Evolutionary conservation across 2,113 vertebrate genomes (phyloP).

Genomic region (Haemorhous mexicanus): DNA sequence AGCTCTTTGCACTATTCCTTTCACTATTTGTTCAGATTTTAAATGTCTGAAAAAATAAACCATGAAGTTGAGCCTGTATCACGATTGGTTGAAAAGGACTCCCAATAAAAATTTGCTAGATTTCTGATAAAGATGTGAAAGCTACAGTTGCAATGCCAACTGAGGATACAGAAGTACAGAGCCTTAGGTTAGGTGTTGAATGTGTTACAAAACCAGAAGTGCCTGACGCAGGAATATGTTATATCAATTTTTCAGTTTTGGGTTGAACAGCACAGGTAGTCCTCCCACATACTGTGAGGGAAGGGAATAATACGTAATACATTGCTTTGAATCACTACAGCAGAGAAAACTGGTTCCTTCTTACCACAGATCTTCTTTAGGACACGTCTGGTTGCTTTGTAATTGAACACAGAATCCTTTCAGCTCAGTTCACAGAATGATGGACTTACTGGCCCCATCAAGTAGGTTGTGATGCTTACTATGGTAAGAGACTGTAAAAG

Average conservation of each 20-base stretch:
- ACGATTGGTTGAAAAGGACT: neutral
- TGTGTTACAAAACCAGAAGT: neutral
- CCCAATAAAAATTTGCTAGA: neutral
- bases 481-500: neutral
- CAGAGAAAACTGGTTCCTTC: neutral
- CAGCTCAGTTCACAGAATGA: neutral
- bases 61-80: neutral
- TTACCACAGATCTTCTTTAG: neutral
- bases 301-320: neutral
- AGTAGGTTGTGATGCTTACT: neutral
- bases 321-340: neutral
- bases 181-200: neutral
- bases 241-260: neutral
- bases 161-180: neutral
- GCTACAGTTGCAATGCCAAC: neutral
- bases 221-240: neutral
- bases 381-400: neutral
- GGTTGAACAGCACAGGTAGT: neutral
- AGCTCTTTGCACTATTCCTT: neutral
- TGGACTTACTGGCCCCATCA: neutral
- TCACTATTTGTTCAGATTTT: neutral
- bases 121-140: neutral
- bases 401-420: neutral
- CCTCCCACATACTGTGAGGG: rapidly evolving
- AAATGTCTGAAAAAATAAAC: neutral